phyloP scores from a whole-genome alignment of 1,140 invertebrate species.

The Coenobita brevimanus region DNA sequence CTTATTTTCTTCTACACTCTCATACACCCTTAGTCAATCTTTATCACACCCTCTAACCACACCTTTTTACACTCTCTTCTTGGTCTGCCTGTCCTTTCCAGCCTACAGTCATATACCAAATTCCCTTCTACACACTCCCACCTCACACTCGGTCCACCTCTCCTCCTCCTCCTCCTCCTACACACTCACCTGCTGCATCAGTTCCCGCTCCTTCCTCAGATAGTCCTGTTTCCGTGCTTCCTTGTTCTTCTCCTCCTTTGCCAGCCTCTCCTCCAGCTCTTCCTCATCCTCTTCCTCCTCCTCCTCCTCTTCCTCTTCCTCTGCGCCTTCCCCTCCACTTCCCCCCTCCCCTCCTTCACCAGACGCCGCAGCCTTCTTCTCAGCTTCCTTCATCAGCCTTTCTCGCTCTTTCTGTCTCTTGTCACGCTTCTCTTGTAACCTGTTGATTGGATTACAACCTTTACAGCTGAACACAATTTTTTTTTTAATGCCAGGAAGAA shows the following conservation, averaged over 20 bases:
- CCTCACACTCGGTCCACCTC: no score
- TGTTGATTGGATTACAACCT: no score
- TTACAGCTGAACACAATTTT: no score
- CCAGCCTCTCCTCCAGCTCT: constrained; percentile 67
- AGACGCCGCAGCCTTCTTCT: constrained; percentile 74
- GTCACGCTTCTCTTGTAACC: constrained; percentile 75
- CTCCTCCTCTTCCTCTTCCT: constrained; percentile 74
- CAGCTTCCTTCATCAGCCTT: constrained; percentile 69
- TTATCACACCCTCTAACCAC: no score
- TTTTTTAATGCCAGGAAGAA: no score
- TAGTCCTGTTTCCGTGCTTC: constrained; percentile 64
- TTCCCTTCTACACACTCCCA: no score
- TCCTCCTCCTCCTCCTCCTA: not conserved
- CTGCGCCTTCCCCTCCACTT: constrained; percentile 50
- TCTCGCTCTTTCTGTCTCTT: constrained; percentile 50
- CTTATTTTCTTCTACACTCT: no score
- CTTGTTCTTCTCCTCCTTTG: constrained; percentile 67
- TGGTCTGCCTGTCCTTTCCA: no score
- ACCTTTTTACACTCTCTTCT: no score
- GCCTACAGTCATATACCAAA: no score
- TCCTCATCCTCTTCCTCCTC: constrained; percentile 71
- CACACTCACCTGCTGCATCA: constrained; percentile 74
- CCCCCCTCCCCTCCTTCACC: not conserved
- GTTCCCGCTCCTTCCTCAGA: constrained; percentile 73
- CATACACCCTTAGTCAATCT: no score